Percentiles rank a stretch among this genome's conserved stretches.
Conservation (phyloP, 1,140 invertebrate genomes). For the Psilanteris sp. region DNA sequence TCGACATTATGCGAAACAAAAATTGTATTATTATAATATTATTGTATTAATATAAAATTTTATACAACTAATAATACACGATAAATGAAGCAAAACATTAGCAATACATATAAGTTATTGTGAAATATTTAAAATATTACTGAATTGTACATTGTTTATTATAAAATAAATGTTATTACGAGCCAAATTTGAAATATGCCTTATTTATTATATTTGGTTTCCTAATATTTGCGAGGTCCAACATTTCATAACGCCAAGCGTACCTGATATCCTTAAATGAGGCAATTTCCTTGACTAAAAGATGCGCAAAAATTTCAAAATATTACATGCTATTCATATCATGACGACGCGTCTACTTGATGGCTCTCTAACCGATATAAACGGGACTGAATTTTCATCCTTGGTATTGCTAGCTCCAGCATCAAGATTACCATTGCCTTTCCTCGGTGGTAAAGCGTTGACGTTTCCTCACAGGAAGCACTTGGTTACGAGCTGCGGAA, state of each 20-base stretch:
- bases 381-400: conserved; percentile 46
- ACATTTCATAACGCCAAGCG: conserved; percentile 10
- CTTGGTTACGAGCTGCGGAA: conserved; percentile 65
- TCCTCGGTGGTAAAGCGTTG: conserved; percentile 55
- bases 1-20: no score
- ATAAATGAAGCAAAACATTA: no score
- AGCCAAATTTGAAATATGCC: no score
- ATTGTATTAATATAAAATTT: no score
- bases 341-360: conserved; percentile 32
- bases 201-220: conserved; percentile 6
- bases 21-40: no score
- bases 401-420: conserved; percentile 46
- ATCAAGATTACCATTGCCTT: conserved; percentile 59
- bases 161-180: no score
- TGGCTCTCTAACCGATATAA: conserved; percentile 49
- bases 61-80: no score
- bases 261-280: neutral
- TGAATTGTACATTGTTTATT: no score
- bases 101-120: no score
- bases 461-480: conserved; percentile 65
- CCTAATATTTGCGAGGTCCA: neutral
- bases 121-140: no score
- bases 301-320: conserved; percentile 39
- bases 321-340: conserved; percentile 38
- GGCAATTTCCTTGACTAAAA: conserved; percentile 32